Evolutionary conservation across 2,113 vertebrate species (phyloP), one percentile per base, ranked within the genome.

Genomic region (Catharus minimus): DNA sequence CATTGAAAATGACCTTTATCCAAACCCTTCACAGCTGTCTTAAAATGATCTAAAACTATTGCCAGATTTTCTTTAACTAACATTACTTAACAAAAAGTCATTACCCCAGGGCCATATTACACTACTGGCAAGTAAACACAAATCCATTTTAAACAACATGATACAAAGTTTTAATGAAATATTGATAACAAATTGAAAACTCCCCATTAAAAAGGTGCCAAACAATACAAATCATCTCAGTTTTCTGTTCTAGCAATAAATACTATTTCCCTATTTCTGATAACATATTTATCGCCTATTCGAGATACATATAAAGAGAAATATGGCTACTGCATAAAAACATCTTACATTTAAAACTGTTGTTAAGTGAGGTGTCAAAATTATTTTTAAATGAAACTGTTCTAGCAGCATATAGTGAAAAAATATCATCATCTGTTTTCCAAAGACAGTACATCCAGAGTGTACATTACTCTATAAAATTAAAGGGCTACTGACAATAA

Each of bases 1-100:
- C 97, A 96, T 22, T 96, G 97, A 97, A 97, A 98, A 96, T 97
- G 97, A 98, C 97, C 97, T 98, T 98, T 97, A 96, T 95, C 88
- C 94, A 97, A 96, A 97, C 95, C 92, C 92, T 97, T 97, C 95
- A 97, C 94, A 95, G 97, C 82, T 90, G 97, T 92, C 97, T 96
- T 96, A 96, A 97, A 98, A 97, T 97, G 94, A 97, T 97, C 95
- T 97, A 96, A 97, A 98, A 97, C 95, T 96, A 97, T 95, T 97
- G 94, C 97, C 96, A 97, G 96, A 96, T 96, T 97, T 94, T 96
- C 94, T 97, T 97, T 97, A 97, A 97, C 96, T 96, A 97, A 97
- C 95, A 97, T 96, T 97, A 97, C 89, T 97, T 95, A 97, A 97
- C 83, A 95, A 90, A 95, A 96, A 97, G 92, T 96, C 92, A 95